phyloP scores from a whole-genome alignment of 1,140 invertebrate genomes.

The Muscidifurax raptorellus region DNA sequence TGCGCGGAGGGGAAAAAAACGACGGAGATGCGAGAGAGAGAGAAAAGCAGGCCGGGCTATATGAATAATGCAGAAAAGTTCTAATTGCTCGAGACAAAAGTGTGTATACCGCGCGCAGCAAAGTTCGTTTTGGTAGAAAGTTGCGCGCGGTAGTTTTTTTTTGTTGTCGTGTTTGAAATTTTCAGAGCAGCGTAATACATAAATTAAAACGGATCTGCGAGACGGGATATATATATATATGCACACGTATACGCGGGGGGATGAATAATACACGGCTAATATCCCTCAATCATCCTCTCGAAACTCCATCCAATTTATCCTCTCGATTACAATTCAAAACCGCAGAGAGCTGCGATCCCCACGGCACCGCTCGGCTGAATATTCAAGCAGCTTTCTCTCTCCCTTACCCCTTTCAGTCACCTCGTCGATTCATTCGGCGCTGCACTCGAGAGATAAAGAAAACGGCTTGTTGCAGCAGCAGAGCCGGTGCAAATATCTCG shows the following conservation, averaged over 20 bases:
- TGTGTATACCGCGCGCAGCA: constrained; percentile 57
- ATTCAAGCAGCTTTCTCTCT: background rate
- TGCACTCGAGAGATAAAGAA: background rate
- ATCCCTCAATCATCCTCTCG: background rate
- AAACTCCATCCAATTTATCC: background rate
- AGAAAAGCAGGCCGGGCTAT: constrained; percentile 62
- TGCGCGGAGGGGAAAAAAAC: background rate
- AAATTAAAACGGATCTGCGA: background rate
- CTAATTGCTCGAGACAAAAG: constrained; percentile 73
- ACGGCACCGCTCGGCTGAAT: background rate
- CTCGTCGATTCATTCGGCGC: background rate
- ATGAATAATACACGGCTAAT: background rate
- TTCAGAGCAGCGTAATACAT: background rate
- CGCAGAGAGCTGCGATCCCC: background rate
- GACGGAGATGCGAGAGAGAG: background rate
- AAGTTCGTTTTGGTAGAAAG: background rate
- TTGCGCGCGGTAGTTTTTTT: too few relatives aligned
- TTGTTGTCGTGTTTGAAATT: constrained; percentile 13
- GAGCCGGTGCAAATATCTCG: constrained; percentile 35
- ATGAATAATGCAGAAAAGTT: constrained; percentile 74
- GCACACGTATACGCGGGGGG: too few relatives aligned
- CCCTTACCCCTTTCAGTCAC: too few relatives aligned
- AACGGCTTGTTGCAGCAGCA: constrained; percentile 58
- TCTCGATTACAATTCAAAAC: background rate
- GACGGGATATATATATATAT: background rate